Evolutionary conservation across 2,113 vertebrate species (phyloP).

Genomic region (Coryphaenoides rupestris): DNA sequence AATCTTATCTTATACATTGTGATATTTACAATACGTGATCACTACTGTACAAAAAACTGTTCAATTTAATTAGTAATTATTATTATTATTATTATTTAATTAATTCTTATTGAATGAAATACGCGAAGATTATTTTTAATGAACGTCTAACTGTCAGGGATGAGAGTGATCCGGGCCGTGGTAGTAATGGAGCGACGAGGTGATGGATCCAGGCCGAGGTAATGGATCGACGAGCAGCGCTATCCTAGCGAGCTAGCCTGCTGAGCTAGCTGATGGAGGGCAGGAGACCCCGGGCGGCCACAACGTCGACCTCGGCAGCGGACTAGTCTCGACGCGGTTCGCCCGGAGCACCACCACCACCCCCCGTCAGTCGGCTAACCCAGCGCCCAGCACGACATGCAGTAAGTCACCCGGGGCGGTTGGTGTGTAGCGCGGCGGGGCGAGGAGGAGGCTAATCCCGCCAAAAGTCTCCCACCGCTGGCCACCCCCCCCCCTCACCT

Average conservation of each 20-base stretch:
- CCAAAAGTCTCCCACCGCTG: conserved; percentile 26
- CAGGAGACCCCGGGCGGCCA: conserved; percentile 5
- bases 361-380: conserved; percentile 3
- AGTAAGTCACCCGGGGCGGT: conserved; percentile 57
- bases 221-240: neutral
- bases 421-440: neutral
- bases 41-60: too few relatives aligned
- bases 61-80: too few relatives aligned
- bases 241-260: conserved; percentile 11
- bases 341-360: too few relatives aligned
- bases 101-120: too few relatives aligned
- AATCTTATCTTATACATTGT: too few relatives aligned
- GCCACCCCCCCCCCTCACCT: too few relatives aligned
- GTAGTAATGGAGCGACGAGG: neutral
- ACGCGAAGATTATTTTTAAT: neutral
- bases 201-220: neutral
- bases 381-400: conserved; percentile 53
- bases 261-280: conserved; percentile 29
- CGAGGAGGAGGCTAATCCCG: conserved; percentile 15
- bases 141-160: too few relatives aligned
- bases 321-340: too few relatives aligned
- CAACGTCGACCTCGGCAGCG: conserved; percentile 37
- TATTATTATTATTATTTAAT: too few relatives aligned
- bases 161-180: too few relatives aligned
- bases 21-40: too few relatives aligned